Base-by-base conservation (phyloP, 2,113 vertebrate genomes). In the Gadus chalcogrammus region DNA sequence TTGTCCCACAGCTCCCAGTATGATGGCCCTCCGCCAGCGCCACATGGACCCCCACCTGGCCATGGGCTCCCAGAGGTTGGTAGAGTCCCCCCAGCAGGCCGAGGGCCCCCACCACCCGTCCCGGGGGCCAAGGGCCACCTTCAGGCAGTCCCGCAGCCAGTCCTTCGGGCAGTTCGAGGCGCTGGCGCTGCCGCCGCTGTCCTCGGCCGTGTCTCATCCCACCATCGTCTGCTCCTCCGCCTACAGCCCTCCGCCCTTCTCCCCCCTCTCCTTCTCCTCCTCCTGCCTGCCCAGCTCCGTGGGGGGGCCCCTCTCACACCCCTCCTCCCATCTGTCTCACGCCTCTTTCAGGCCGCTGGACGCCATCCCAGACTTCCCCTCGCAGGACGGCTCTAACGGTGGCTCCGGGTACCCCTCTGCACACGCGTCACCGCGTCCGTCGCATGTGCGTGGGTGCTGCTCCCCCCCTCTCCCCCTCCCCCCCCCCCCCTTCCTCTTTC, bases 41-140 rank as follows among this genome's bases (percentile, higher is more conserved):
- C 93, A 96, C 87, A 93, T 93, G 88, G 97, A 99, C 78, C 90
- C 95, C 0, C 95, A 93, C 90, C 93, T 94, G 82, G 89, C 91
- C 85, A 88, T 93, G 75, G 95, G 96, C 93, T 97, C 96, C 65
- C 97, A 98, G 95, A 98, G 97, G 97, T 98, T 98, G 94, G 97
- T 99, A 96, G 96, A 98, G 92, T 86, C 92, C 76, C 91, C 93
- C 42, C 94, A 92, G 76, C 90, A 88, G 68, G 94, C 93, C 61
- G 81, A 92, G 72, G 90, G 88, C 67, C 75, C 79, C 66, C 70
- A 75, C 13, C 89, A 87, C 79, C 91, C 82, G 7, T 68, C 87
- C 81, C 91, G 93, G 84, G 76, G 94, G 59, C 76, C 94, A 58
- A 91, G 93, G 87, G 84, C 89, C 12, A 77, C 92, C 68, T 82